Evolutionary conservation across 1,140 invertebrate species (phyloP).

Genomic region (Contarinia nasturtii): DNA sequence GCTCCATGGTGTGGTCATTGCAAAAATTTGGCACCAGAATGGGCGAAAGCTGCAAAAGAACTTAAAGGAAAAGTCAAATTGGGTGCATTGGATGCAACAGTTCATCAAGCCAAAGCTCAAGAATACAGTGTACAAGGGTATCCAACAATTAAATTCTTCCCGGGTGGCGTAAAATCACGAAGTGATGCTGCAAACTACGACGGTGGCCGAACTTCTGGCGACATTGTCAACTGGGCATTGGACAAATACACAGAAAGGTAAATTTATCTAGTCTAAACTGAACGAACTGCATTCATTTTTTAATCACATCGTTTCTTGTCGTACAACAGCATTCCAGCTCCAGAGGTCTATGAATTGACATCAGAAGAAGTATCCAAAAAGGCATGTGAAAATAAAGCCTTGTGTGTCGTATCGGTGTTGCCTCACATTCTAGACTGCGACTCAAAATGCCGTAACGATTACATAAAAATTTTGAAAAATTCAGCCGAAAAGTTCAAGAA

Average conservation of each 20-base stretch:
- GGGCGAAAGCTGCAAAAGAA: constrained; percentile 82
- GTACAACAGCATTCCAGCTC: constrained; percentile 53
- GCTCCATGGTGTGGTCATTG: constrained; percentile 96
- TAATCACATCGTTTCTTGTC: too few relatives aligned
- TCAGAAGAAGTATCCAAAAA: constrained; percentile 43
- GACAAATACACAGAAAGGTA: constrained; percentile 57
- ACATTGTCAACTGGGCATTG: constrained; percentile 81
- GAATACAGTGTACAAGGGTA: constrained; percentile 76
- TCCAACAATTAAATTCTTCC: constrained; percentile 94
- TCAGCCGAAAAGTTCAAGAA: constrained; percentile 88
- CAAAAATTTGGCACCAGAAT: constrained; percentile 88
- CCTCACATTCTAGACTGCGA: constrained; percentile 97
- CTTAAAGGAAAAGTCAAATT: constrained; percentile 92
- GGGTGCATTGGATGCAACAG: constrained; percentile 91
- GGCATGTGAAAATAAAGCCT: constrained; percentile 63
- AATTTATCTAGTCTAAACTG: too few relatives aligned
- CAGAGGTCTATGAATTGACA: constrained; percentile 64
- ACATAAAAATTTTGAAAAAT: constrained; percentile 52
- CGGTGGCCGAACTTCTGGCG: constrained; percentile 76
- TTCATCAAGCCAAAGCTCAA: constrained; percentile 58
- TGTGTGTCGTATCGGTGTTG: constrained; percentile 86
- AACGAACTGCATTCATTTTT: too few relatives aligned
- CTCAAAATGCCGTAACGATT: constrained; percentile 78
- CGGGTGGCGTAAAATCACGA: constrained; percentile 54
- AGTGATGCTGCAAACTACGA: constrained; percentile 58